Base-by-base conservation (phyloP, 2,888 invertebrate genomes). In the Hipparchia sbordonii region DNA sequence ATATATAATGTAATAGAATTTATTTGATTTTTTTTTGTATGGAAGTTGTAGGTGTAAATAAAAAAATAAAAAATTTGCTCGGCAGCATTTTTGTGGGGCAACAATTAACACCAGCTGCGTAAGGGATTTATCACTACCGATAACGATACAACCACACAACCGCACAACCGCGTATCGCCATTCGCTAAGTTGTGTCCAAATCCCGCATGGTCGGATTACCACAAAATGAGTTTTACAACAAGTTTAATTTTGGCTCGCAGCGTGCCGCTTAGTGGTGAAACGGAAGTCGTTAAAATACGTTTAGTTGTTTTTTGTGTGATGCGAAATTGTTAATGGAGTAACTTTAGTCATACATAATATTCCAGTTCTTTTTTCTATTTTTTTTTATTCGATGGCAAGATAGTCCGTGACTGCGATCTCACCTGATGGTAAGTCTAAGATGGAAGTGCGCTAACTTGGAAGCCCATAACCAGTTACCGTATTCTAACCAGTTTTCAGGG, bases 81-180 rank as follows among this genome's bases (percentile, higher is more conserved):
- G 8, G 4, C 39, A 72, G 62, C 51, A 63, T 63, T 75, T 67
- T 72, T 73, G 72, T 63, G 63, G 67, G 45, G 52, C 65, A 57
- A 76, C 65, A 72, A 62, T 76, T 72, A 72, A 71, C 59, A 56
- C 60, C 70, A 76, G 76, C 70, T 45, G 72, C 61, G 61, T 66
- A 65, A n/a, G 46, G 54, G 45, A 74, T 74, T 71, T 72, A 74
- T 74, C 52, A 69, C 39, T 61, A 61, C 69, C 52, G 61, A 69
- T 69, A 69, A 69, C 69, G 52, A 52, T 52, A 39, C 33, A 69
- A 69, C 69, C 69, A 60, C 68, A 60, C 48, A 69, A 69, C 68
- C 68, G 60, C 52, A 68, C 23, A 60, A 63, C 72, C 74, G 57
- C 74, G 70, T 59, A 68, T 65, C 72, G 70, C 62, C 70, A 70